A percentile compares a stretch with the other conserved stretches of the same genome.
phyloP scores from a whole-genome alignment of 2,888 invertebrate genomes.

The Lasioglossum calceatum region DNA sequence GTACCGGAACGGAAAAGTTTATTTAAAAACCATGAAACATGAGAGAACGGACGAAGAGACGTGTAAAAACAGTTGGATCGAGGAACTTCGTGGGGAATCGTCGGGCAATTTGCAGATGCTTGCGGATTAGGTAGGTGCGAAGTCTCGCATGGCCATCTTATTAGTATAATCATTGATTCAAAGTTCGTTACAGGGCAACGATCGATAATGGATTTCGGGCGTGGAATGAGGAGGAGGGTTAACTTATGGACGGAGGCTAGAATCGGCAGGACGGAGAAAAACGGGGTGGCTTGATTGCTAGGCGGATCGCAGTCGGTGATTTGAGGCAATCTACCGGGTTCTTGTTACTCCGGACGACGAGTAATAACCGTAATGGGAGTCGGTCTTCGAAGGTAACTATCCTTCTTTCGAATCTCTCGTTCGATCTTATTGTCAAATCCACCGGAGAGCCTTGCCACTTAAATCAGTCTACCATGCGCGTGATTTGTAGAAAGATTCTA shows the following conservation, averaged over 20 bases:
- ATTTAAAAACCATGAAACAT: background rate
- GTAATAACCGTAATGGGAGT: constrained; percentile 82
- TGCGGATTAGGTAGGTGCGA: constrained; percentile 37
- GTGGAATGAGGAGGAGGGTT: constrained; percentile 22
- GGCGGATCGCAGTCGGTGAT: constrained; percentile 82
- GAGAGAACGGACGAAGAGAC: background rate
- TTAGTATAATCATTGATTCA: constrained; percentile 79
- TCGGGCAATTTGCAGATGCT: constrained; percentile 41
- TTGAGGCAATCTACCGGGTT: constrained; percentile 82
- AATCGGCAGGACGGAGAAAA: constrained; percentile 72
- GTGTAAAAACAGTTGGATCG: background rate
- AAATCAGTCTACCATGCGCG: constrained; percentile 73
- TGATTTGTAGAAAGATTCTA: constrained; percentile 64
- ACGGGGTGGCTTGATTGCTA: constrained; percentile 79
- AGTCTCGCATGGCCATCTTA: constrained; percentile 71
- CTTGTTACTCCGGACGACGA: constrained; percentile 81
- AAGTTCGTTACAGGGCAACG: constrained; percentile 77
- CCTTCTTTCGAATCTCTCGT: constrained; percentile 67
- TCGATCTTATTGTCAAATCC: constrained; percentile 76
- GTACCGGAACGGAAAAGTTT: background rate
- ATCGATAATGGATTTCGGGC: constrained; percentile 77
- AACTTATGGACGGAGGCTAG: constrained; percentile 68
- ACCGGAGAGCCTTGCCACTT: constrained; percentile 66
- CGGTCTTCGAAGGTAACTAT: constrained; percentile 74
- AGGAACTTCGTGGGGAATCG: background rate